phyloP scores from a whole-genome alignment of 2,113 vertebrate genomes.

The Lagopus leucura region DNA sequence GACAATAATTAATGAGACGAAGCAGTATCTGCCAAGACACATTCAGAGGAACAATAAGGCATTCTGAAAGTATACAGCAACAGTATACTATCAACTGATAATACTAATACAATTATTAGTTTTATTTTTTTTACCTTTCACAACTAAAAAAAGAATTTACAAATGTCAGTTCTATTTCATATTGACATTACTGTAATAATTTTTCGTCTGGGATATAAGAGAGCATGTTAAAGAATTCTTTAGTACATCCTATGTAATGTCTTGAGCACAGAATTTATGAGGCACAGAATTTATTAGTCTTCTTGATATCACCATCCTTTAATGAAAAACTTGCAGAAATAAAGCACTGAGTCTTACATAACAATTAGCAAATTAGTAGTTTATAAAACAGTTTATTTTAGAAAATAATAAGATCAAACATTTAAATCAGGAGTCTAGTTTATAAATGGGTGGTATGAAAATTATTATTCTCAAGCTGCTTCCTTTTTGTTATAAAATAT shows the following conservation, averaged over 20 bases:
- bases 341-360: background rate
- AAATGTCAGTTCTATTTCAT: background rate
- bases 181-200: background rate
- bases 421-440: background rate
- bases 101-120: background rate
- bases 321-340: background rate
- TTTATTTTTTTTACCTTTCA: background rate
- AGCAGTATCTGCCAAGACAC: background rate
- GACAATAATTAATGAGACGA: background rate
- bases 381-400: background rate
- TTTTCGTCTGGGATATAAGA: background rate
- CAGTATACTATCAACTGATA: background rate
- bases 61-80: background rate
- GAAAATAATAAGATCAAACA: background rate
- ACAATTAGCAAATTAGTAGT: background rate
- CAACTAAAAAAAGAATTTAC: background rate
- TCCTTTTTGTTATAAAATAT: background rate
- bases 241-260: background rate
- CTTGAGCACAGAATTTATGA: background rate
- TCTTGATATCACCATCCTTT: background rate
- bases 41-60: background rate
- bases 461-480: background rate
- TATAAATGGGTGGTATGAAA: background rate
- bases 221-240: background rate
- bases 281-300: background rate